Base-by-base conservation (phyloP, 1,140 invertebrate species). In the Leguminivora glycinivorella region DNA sequence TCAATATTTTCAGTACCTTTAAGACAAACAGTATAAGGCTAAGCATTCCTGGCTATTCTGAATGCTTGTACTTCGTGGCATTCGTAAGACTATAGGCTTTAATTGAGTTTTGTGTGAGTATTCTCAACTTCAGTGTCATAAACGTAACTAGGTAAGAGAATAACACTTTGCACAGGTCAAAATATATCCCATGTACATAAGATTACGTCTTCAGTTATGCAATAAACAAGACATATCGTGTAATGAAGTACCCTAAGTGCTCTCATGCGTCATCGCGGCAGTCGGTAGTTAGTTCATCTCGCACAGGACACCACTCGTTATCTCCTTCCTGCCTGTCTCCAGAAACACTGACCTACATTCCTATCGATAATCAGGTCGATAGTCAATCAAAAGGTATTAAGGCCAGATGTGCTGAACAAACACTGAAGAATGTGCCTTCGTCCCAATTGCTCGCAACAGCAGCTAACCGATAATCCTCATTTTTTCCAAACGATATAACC, bases 401-500 rank as follows among this genome's bases (percentile, higher is more conserved):
- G 67, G 72, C 75, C 34, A 67, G 40, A 19, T n/a, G 17, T 58
- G 31, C 19, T 63, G 31, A 63, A 17, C 58, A 63, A 63, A 63
- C 58, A 63, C n/a, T 34, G n/a, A 31, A 63, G 58, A 63, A 31
- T 31, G 25, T 17, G 7, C 17, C 17, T 34, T 63, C 26, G 4
- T 25, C 60, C 58, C 58, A 66, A 67, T 77, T 76, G 75, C 70
- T 79, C 72, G 74, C 72, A 77, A 76, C 74, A 76, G 77, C 26
- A 29, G 31, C 71, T 72, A 84, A 87, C 83, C 83, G 83, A 85
- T 89, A 89, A 88, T 87, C 82, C 76, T 68, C 71, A 75, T 88
- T 87, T 88, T 89, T 88, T 91, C 83, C 84, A 69, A 84, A 75
- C 85, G 78, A 90, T 89, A 82, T 87, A 87, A 85, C 82, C 81